A percentile compares a stretch with the other conserved stretches of the same genome.
Evolutionary conservation across 2,113 vertebrate species (phyloP).

Genomic region (Pelusios castaneus): DNA sequence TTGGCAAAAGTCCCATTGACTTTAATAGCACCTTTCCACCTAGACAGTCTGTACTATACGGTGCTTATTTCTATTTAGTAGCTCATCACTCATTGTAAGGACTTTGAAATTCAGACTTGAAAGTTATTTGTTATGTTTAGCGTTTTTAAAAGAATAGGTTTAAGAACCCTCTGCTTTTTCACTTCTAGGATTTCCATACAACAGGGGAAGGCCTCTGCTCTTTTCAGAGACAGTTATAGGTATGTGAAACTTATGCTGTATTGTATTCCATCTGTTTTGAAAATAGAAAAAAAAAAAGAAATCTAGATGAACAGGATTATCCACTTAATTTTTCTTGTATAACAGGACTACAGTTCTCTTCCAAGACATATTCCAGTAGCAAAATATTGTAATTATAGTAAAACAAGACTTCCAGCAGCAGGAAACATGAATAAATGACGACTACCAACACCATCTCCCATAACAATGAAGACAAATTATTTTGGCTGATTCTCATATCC

Average conservation of each 20-base stretch:
- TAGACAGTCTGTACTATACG: neutral
- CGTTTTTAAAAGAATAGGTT: neutral
- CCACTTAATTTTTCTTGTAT: neutral
- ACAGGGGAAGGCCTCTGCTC: neutral
- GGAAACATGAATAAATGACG: neutral
- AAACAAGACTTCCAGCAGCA: neutral
- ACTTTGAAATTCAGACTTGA: neutral
- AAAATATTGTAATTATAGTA: neutral
- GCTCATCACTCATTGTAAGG: neutral
- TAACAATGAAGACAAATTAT: neutral
- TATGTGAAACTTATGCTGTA: neutral
- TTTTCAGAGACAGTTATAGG: neutral
- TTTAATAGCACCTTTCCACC: neutral
- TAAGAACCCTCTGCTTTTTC: neutral
- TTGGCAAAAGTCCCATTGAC: neutral
- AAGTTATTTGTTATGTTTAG: neutral
- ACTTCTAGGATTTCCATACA: neutral
- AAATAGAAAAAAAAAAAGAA: slow-evolving; percentile 44
- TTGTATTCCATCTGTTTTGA: neutral
- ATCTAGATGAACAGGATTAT: slow-evolving; percentile 16
- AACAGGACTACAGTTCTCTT: no score
- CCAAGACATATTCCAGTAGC: no score
- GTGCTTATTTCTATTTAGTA: neutral
- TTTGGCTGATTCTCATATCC: neutral
- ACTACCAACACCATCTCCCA: neutral